Base-by-base conservation (phyloP, 2,113 vertebrate species). In the Rhizomys pruinosus region DNA sequence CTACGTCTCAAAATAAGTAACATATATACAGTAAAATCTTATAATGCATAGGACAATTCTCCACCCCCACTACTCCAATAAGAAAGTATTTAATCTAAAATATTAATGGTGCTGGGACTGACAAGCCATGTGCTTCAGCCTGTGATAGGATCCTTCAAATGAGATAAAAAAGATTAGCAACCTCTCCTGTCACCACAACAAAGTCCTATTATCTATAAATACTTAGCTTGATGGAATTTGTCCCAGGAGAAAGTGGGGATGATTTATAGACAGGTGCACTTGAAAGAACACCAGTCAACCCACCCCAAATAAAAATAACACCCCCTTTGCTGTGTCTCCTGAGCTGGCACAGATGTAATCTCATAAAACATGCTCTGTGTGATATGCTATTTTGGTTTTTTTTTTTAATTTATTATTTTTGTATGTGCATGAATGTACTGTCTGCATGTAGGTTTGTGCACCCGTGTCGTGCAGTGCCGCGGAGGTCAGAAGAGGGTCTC, bases 351-450 rank as follows among this genome's bases (percentile, higher is more conserved):
- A 78, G 69, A 22, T 25, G 6, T n/a, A 64, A 78, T 37, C 39
- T 72, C 64, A 77, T 80, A 87, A 84, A 81, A 82, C 0, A 29
- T 39, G 79, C 9, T 66, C 89, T 88, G 22, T 84, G 71, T 44
- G 84, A 52, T 85, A 23, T 34, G 19, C 44, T 55, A 20, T 47
- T 12, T 22, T 78, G 32, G 32, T 17, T 22, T 9, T 55, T 34
- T 32, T 64, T 87, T 96, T 90, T 96, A 91, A 84, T 27, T 81
- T 55, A n/a, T n/a, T n/a, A n/a, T n/a, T n/a, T n/a, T n/a, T n/a
- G n/a, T n/a, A n/a, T n/a, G n/a, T n/a, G n/a, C n/a, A n/a, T n/a
- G n/a, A n/a, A n/a, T n/a, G n/a, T n/a, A n/a, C n/a, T n/a, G n/a
- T n/a, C n/a, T n/a, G n/a, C n/a, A n/a, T n/a, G n/a, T n/a, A n/a